Evolutionary conservation across 92 coral and sea anemone genomes (phyloP), one percentile per base, ranked within the genome.

Genomic region (Actinernus sp.): DNA sequence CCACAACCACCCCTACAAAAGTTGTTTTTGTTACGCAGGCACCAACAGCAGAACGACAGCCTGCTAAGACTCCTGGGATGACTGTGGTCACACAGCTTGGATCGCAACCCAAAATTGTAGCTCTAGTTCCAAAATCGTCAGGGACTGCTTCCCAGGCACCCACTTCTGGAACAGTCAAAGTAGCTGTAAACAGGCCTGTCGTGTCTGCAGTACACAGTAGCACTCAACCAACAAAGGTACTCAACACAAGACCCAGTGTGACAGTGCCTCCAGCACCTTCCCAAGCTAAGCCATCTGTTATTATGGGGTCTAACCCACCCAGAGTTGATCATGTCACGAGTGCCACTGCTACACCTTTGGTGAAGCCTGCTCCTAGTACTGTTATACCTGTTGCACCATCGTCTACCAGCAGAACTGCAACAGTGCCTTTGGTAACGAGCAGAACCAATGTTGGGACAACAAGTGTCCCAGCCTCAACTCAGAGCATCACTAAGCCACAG

Each of bases 1-100:
- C 53, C 2, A 12, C 51, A 18, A 8, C 63, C 26, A 25, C 59
- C 16, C 55, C 59, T 36, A 67, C 75, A 41, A 40, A 41, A 21
- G 58, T 18, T 26, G 23, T 40, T 14, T 44, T 55, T 1, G 53
- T 55, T 12, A 19, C 81, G 14, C 26, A 31, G 58, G 52, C 49
- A 63, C 36, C 74, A 11, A 28, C 54, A 6, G 27, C 41, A 36
- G 41, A 39, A 29, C 64, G 26, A 33, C 74, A 40, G 44, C 32
- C 53, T 49, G 26, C 64, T 3, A 69, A 47, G 21, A 26, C 55
- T 34, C 60, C 61, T 17, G 78, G 78, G 28, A 29, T 56, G 21
- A 70, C 78, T 11, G 55, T 70, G n/a, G 66, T 70, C 2, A 54
- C 78, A 21, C 78, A 70, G 66, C 78, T 56, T 17, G 78, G 61